These are phyloP conservation scores for Automeris io DNA, from an alignment of 2,888 invertebrate genomes.

Conservation along the genomic window DNA sequence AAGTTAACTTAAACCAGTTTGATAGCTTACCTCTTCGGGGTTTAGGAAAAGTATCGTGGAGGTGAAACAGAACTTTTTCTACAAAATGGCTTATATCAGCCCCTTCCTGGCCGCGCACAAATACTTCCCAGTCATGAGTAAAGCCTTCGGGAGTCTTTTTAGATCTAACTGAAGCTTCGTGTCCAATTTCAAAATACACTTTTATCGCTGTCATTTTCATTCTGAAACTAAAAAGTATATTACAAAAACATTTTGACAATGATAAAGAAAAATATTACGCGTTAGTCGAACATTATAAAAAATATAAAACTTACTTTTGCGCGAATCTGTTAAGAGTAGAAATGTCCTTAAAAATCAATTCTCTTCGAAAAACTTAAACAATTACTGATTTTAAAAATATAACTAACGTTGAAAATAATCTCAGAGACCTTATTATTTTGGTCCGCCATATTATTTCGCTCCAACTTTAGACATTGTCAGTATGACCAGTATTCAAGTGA, in stretches of 20 bases:
- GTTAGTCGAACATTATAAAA: constrained; percentile 11
- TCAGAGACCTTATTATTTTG: constrained; percentile 77
- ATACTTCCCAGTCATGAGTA: constrained; percentile 98
- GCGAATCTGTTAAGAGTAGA: constrained; percentile 16
- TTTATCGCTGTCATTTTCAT: constrained; percentile 60
- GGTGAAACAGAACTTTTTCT: constrained; percentile 92
- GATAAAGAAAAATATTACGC: constrained; percentile 24
- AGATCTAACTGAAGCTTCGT: constrained; percentile 88
- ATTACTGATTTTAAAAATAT: constrained; percentile 33
- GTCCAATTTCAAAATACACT: constrained; percentile 94
- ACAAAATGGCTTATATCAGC: constrained; percentile 93
- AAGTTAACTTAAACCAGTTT: background rate
- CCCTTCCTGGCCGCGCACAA: constrained; percentile 91
- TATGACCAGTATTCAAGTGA: constrained; percentile 1
- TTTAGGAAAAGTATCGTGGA: constrained; percentile 95
- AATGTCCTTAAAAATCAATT: constrained; percentile 26
- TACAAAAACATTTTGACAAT: constrained; percentile 14
- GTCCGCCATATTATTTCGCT: constrained; percentile 63
- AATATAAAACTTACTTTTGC: constrained; percentile 28
- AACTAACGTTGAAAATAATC: constrained; percentile 50
- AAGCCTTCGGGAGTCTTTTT: constrained; percentile 92
- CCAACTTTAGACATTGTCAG: background rate
- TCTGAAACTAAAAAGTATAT: constrained; percentile 23
- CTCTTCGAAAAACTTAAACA: constrained; percentile 24
- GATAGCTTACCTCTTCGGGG: constrained; percentile 88